Evolutionary conservation across 2,113 vertebrate genomes (phyloP), one percentile per base, ranked within the genome.

Genomic region (Corvus cornix): DNA sequence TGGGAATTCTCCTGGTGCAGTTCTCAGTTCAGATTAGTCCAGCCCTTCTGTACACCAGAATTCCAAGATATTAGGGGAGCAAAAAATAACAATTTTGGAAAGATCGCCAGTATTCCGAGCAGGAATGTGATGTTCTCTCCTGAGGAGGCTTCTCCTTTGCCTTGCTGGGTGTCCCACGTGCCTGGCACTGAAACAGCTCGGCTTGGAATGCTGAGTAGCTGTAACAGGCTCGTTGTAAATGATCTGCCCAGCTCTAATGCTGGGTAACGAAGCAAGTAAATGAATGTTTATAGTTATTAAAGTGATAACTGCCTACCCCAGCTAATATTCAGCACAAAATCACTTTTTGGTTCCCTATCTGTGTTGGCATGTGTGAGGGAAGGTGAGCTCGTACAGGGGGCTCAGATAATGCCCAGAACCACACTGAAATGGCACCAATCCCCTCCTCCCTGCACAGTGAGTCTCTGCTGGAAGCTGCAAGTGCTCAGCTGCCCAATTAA

Each of bases 251-350:
- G 73, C 88, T 48, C 77, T 96, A 97, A 97, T 96, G 88, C 81
- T 91, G 96, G 28, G 51, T 96, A 97, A 97, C 56, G 94, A 96
- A 93, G 94, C 96, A 90, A 48, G 93, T 6, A 96, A 96, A 97
- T 96, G 90, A 94, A 95, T 96, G 95, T 96, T 97, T 95, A 93
- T 96, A 73, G 94, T 84, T 97, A 91, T 95, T 95, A 87, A 73
- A 96, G 92, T 92, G 95, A 96, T 93, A 35, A 76, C 93, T 96
- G 93, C 91, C 88, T 81, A 11, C 58, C 89, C 8, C 2, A 66
- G 83, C 84, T 96, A 10, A 82, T 53, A 64, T 6, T 86, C 81
- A n/a, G 86, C 89, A 88, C 74, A 44, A 41, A 59, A 46, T 56
- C 52, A 16, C 52, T 4, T 18, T 28, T 19, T 19, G 17, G 44